Evolutionary conservation across 2,113 vertebrate species (phyloP).

Genomic region (Lichenostomus cassidix): DNA sequence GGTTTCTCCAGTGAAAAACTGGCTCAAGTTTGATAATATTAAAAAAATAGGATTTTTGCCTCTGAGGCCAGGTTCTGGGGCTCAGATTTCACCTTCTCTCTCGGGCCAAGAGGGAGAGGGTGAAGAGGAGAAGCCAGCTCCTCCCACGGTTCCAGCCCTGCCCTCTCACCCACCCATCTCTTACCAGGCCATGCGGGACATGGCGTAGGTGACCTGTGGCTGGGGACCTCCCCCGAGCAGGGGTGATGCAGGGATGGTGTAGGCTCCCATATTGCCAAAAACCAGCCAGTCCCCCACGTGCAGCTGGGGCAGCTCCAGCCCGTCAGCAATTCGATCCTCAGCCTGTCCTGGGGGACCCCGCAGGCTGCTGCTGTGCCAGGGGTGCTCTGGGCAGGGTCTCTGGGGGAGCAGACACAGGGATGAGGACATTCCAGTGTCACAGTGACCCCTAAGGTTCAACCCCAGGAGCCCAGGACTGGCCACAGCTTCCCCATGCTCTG

Average conservation of each 20-base stretch:
- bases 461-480: fast-evolving
- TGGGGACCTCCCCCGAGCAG: not conserved
- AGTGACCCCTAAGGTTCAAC: fast-evolving
- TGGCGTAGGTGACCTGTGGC: constrained; percentile 62
- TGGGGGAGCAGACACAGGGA: not conserved
- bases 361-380: constrained; percentile 68
- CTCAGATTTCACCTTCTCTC: not conserved
- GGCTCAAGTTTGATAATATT: not conserved
- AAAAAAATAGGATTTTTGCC: fast-evolving
- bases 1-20: not conserved
- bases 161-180: not conserved
- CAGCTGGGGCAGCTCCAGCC: constrained; percentile 72
- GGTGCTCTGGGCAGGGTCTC: constrained; percentile 61
- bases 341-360: constrained; percentile 31
- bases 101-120: not conserved
- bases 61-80: fast-evolving
- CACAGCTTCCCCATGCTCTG: not conserved
- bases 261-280: constrained; percentile 79
- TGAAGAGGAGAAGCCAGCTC: no score
- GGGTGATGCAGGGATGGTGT: constrained; percentile 14
- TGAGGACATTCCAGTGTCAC: fast-evolving
- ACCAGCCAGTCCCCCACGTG: constrained; percentile 77
- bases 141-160: fast-evolving
- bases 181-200: constrained; percentile 80
- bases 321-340: constrained; percentile 56